phyloP scores from a whole-genome alignment of 1,140 invertebrate genomes.

The Probaryconus sp. region DNA sequence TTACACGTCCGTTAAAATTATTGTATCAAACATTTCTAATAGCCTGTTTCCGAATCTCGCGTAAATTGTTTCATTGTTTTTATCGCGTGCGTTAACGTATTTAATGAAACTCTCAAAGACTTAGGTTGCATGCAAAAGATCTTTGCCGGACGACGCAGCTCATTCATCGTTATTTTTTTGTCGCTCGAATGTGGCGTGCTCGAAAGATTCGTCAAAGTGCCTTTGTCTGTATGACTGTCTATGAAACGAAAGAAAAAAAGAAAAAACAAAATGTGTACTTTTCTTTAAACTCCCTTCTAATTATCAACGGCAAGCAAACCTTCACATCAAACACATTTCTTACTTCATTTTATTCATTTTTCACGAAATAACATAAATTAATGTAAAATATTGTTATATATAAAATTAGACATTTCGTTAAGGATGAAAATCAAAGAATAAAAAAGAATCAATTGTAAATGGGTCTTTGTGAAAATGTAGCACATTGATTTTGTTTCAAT shows the following conservation, averaged over 20 bases:
- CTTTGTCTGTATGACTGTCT: conserved; percentile 1
- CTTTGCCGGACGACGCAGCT: background rate
- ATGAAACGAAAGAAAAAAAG: too few relatives aligned
- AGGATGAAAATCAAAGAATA: too few relatives aligned
- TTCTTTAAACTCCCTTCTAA: conserved; percentile 13
- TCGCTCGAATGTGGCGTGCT: background rate
- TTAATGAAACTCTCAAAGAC: too few relatives aligned
- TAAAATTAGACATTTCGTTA: background rate
- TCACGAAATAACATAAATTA: background rate
- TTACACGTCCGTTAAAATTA: too few relatives aligned
- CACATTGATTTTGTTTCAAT: conserved; percentile 15
- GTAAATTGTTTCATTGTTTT: too few relatives aligned
- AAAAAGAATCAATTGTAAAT: too few relatives aligned
- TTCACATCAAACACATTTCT: background rate
- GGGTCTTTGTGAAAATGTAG: conserved; percentile 10
- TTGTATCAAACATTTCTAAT: too few relatives aligned
- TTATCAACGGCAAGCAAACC: conserved; percentile 13
- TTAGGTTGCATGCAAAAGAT: too few relatives aligned
- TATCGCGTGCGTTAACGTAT: too few relatives aligned
- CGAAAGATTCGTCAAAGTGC: conserved; percentile 3
- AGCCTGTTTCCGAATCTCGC: too few relatives aligned
- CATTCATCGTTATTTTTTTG: conserved; percentile 2
- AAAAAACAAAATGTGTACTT: conserved; percentile 6
- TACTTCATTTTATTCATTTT: conserved; percentile 8
- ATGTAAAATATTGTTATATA: too few relatives aligned